Base-by-base conservation (phyloP, 2,113 vertebrate genomes). In the Cyanistes caeruleus region DNA sequence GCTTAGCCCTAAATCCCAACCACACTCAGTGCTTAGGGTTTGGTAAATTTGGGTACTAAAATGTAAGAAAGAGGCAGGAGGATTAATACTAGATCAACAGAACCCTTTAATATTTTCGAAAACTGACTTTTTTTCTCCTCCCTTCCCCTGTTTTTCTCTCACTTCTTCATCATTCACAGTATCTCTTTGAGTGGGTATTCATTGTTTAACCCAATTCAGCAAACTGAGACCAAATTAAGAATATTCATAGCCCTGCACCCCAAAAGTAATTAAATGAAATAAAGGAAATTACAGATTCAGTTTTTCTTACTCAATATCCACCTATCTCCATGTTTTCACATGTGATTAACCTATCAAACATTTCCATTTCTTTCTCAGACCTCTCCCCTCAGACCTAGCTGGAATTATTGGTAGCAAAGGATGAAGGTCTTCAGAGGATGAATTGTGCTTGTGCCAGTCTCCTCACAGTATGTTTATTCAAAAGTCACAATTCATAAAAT, bases 231-330 rank as follows among this genome's bases (percentile, higher is more conserved):
- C 27, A 59, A 62, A 85, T 81, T 67, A 80, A 67, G 31, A 24
- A 41, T 65, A 62, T 31, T 74, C 22, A 56, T 37, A 55, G 4
- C 11, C 16, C 31, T 64, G 28, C 12, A 70, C 11, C 10, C 24
- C 39, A 39, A 31, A 94, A 90, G 20, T 69, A 70, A 87, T 67
- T 69, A 82, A 72, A 72, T 1, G 0, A 24, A 90, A 80, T 87
- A 70, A 85, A 85, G 23, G 3, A 55, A 91, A 93, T 83, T 83
- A n/a, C 13, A 55, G 35, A 55, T 90, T 89, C 46, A 39, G 17
- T 73, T 87, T 93, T 93, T 44, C 37, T 83, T 83, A 24, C 48
- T 79, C 41, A 75, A 0, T 67, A 30, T 84, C 43, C 4, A 16
- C 41, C 30, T 52, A 25, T 56, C 16, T 20, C 7, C 21, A 14